Evolutionary conservation across 2,113 vertebrate genomes (phyloP).

Genomic region (Nesogale talazaci): DNA sequence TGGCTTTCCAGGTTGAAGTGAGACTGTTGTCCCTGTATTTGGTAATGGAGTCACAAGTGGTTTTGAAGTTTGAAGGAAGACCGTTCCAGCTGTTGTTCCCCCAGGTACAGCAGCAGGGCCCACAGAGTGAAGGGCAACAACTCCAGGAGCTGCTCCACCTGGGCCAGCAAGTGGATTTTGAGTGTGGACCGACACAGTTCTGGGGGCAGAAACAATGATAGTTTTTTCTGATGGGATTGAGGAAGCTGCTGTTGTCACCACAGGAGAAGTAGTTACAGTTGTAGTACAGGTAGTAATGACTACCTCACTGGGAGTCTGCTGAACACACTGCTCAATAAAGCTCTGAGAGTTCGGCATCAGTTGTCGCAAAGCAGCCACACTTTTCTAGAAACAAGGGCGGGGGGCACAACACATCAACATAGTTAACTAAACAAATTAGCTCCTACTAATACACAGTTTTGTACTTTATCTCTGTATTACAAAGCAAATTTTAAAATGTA

Average conservation of each 20-base stretch:
- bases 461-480: neutral
- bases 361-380: constrained; percentile 92
- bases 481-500: neutral
- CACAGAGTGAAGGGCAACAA: constrained; percentile 52
- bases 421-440: neutral
- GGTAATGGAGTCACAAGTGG: constrained; percentile 50
- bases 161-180: constrained; percentile 58
- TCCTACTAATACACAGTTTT: neutral
- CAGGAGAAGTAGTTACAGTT: constrained; percentile 36
- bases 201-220: constrained; percentile 23
- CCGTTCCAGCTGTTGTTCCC: constrained; percentile 51
- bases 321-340: constrained; percentile 94
- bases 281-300: constrained; percentile 44
- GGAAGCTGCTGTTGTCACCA: constrained; percentile 57
- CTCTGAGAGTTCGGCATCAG: constrained; percentile 92
- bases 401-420: neutral
- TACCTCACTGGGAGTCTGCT: constrained; percentile 78
- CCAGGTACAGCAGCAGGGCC: constrained; percentile 45
- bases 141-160: constrained; percentile 21
- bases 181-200: constrained; percentile 57
- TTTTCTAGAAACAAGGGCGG: constrained; percentile 88
- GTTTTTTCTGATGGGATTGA: constrained; percentile 65
- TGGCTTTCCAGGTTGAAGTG: constrained; percentile 76
- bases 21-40: neutral
- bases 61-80: constrained; percentile 78